These are phyloP conservation scores for Phodopus roborovskii DNA, from an alignment of 2,113 vertebrate genomes.

Conservation along the genomic window DNA sequence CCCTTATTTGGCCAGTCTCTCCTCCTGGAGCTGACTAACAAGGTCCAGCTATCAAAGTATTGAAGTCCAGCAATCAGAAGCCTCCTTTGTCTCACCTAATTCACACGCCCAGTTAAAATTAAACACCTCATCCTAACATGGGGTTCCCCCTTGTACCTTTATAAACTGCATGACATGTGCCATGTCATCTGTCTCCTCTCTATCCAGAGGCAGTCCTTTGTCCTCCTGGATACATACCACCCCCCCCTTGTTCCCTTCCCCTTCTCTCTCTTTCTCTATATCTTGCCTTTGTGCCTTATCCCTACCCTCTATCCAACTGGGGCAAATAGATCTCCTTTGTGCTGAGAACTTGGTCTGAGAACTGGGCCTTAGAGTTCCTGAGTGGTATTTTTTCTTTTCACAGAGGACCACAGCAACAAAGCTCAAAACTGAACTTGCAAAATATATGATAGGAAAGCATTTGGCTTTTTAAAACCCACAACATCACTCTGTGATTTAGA, in stretches of 20 bases:
- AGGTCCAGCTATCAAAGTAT: neutral
- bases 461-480: neutral
- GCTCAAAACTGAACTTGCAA: neutral
- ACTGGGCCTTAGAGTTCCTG: neutral
- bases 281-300: neutral
- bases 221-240: neutral
- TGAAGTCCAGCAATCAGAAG: neutral
- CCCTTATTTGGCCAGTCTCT: neutral
- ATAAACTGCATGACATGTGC: neutral
- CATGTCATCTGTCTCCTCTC: neutral
- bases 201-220: neutral
- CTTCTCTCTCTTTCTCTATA: neutral
- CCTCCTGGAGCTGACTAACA: neutral
- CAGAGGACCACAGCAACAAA: neutral
- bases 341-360: neutral
- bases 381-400: neutral
- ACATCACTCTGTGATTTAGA: neutral
- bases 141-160: neutral
- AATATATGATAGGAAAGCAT: neutral
- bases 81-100: neutral
- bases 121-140: neutral
- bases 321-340: neutral
- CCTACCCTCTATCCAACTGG: neutral
- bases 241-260: neutral
- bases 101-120: neutral